Evolutionary conservation across 2,113 vertebrate species (phyloP), one percentile per base, ranked within the genome.

Genomic region (Hippocampus zosterae): DNA sequence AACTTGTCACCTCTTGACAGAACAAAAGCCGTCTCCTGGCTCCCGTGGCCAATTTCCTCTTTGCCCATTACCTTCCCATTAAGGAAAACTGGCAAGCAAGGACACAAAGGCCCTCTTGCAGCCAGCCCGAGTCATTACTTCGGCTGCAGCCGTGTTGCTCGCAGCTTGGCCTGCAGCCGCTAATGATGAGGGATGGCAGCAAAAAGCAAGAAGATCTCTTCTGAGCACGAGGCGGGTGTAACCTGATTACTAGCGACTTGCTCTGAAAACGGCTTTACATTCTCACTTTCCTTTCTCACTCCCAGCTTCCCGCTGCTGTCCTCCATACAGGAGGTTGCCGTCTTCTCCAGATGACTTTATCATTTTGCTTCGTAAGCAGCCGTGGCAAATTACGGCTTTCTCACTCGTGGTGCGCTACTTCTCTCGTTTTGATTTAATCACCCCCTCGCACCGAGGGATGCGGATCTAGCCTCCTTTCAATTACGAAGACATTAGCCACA

Each of bases 191-290:
- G 62, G 74, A 88, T 86, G 81, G 71, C 76, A 79, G 69, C 72
- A 82, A 76, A 37, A 77, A 79, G 78, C 71, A 87, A 68, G 79
- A 85, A 79, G 83, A 81, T 82, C 86, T 76, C 81, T 69, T 79
- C 79, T 71, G 76, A 86, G 76, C 76, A 76, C 65, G 70, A 67
- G 67, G n/a, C 67, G 84, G 82, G 81, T 80, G 76, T 88, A 90
- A 88, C 83, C 84, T 87, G 86, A 91, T 92, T 91, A 91, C 79
- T 68, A 74, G 79, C 18, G 68, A 76, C 82, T 75, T 82, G 79
- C 80, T 76, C 19, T 78, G 67, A 79, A 89, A 90, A 85, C 79
- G 81, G 76, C 80, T 81, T 88, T 88, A 81, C 70, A 74, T 78
- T 78, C 67, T 84, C 73, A 57, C 83, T 77, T 72, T 77, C 21